Evolutionary conservation across 1,140 invertebrate genomes (phyloP).

Genomic region (Drosophila ogumai): DNA sequence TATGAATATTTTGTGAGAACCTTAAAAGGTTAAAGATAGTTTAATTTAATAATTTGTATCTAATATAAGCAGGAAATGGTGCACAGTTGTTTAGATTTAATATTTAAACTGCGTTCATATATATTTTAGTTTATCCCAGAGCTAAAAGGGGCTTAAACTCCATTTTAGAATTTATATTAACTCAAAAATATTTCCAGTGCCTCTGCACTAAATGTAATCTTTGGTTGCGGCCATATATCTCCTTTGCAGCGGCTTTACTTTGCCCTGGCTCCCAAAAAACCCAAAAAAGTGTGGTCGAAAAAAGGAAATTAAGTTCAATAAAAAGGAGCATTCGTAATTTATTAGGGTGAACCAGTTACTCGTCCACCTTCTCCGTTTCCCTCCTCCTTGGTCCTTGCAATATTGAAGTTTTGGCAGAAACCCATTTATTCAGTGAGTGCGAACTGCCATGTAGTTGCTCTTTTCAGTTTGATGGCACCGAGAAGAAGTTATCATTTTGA

Average conservation of each 20-base stretch:
- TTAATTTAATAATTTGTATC: background rate
- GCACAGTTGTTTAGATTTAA: background rate
- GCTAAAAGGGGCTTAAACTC: too few relatives aligned
- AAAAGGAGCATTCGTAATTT: conserved; percentile 75
- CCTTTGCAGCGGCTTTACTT: conserved; percentile 67
- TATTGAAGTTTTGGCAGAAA: conserved; percentile 30
- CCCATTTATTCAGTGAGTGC: conserved; percentile 38
- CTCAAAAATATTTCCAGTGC: background rate
- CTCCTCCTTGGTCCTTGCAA: background rate
- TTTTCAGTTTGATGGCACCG: conserved; percentile 26
- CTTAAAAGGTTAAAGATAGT: background rate
- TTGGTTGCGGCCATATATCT: conserved; percentile 77
- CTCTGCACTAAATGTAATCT: conserved; percentile 69
- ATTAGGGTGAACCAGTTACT: conserved; percentile 54
- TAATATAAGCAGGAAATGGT: background rate
- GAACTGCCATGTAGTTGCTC: conserved; percentile 28
- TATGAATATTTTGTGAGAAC: too few relatives aligned
- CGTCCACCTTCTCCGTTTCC: background rate
- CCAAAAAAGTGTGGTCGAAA: conserved; percentile 66
- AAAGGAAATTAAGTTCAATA: conserved; percentile 82
- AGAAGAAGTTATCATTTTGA: conserved; percentile 70
- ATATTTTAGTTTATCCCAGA: background rate
- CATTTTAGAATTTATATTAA: background rate
- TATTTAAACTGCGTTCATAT: too few relatives aligned
- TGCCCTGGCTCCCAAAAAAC: conserved; percentile 24